Evolutionary conservation across 2,797 vertebrate genomes (phyloP), one percentile per base, ranked within the genome.

Genomic region (Scolopax rusticola): DNA sequence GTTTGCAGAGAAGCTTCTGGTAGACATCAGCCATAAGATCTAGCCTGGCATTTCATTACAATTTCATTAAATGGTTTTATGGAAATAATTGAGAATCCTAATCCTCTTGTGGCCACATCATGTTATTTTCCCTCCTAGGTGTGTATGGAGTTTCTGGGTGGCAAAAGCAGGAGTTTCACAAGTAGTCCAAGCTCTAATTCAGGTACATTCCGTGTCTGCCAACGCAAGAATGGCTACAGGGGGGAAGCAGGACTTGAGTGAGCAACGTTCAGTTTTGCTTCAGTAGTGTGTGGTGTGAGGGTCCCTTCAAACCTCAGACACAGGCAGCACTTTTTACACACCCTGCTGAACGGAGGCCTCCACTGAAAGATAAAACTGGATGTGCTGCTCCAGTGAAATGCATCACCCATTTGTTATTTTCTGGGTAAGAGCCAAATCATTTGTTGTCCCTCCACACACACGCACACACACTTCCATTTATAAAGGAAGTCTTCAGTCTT

Each of bases 121-220:
- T 24, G 61, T 5, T 33, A 27, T 36, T 65, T 78, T 43, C 30
- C 25, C 15, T 89, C 50, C 56, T 28, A 54, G 73, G 47, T 65
- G 56, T 56, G 6, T 17, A 14, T 3, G 51, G 56, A 45, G 51
- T 47, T 83, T 40, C n/a, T 60, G 47, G 36, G 61, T 3, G 5
- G 54, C 40, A 45, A 32, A 68, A 78, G 15, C 25, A n/a, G 54
- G 48, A 57, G 40, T 40, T 78, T 5, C n/a, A 63, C 28, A n/a
- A 63, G 50, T 17, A 19, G n/a, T 53, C 24, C 3, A 53, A 64
- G 50, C 61, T 59, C 27, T 20, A 9, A 38, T 12, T 69, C 3
- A 5, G 21, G 41, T 4, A 1, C 0, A 0, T 56, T 69, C n/a
- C 0, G 1, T 25, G 54, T 11, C 69, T 57, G 38, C 53, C 40